phyloP scores from a whole-genome alignment of 2,113 vertebrate species.

The Pyrgilauda ruficollis region DNA sequence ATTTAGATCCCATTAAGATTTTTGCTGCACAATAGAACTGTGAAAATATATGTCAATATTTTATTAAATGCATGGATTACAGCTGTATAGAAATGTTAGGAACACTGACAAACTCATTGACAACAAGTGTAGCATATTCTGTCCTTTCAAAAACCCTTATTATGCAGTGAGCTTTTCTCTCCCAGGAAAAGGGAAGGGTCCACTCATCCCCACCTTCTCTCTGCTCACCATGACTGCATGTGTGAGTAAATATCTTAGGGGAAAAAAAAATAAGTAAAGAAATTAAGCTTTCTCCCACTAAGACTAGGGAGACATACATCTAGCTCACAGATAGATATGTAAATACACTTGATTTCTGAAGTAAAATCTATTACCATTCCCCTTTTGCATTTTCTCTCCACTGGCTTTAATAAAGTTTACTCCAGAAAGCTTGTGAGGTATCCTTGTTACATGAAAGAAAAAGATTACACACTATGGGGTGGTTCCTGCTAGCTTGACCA shows the following conservation, averaged over 20 bases:
- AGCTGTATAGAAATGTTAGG: slow-evolving; percentile 57
- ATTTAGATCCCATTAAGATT: slow-evolving; percentile 56
- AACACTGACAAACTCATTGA: background rate
- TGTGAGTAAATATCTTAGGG: background rate
- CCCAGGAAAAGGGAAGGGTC: background rate
- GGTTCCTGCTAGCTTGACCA: slow-evolving; percentile 33
- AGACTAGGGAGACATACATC: background rate
- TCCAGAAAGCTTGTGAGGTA: slow-evolving; percentile 47
- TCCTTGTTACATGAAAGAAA: slow-evolving; percentile 53
- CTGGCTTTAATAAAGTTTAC: slow-evolving; percentile 61
- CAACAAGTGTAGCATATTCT: background rate
- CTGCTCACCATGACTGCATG: background rate
- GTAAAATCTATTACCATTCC: background rate
- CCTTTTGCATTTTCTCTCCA: slow-evolving; percentile 12
- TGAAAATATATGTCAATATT: slow-evolving; percentile 57
- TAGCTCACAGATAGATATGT: background rate
- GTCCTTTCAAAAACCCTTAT: background rate
- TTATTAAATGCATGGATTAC: slow-evolving; percentile 56
- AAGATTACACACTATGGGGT: background rate
- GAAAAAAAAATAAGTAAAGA: background rate
- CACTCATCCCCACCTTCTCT: background rate
- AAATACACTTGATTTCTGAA: background rate
- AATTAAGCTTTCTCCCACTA: background rate
- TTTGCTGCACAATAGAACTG: background rate
- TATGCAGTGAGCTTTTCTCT: background rate